Base-by-base conservation (phyloP, 2,888 invertebrate species). In the Syrphus vitripennis region DNA sequence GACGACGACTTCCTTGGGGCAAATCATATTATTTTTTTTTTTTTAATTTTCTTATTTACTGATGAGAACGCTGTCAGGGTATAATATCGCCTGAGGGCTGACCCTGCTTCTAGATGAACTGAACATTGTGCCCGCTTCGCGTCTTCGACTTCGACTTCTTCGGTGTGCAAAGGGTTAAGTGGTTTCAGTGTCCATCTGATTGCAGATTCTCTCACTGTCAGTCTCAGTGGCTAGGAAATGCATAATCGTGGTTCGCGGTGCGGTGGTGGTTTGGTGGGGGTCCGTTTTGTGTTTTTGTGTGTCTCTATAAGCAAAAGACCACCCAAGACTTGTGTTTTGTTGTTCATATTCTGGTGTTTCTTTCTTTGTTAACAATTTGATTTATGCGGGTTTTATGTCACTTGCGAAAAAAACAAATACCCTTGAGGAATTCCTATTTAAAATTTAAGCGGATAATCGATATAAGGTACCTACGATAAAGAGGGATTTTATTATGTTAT, bases 301-400 rank as follows among this genome's bases (percentile, higher is more conserved):
- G 2, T 21, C 19, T 29, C 29, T 31, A 29, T 34, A 50, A 34
- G 10, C n/a, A 6, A 34, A 24, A 67, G 86, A 86, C 86, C 86
- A 86, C 86, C 86, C 86, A 86, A 31, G 37, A 40, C 21, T 42
- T 45, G 45, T 34, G 40, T 67, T 57, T 70, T 71, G 67, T 75
- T 71, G 65, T 75, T 42, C 65, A 57, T 65, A 34, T 26, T 76
- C 50, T 50, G 71, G n/a, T 86, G 69, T 77, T 82, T n/a, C 9
- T 21, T 63, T 70, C 65, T 78, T 82, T 86, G 72, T 86, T 74
- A 82, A 86, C 82, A 78, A 78, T 82, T 86, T 82, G 86, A 82
- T 82, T 86, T 77, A 86, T 86, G 82, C 70, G 63, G 72, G 82
- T 50, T 86, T 77, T 72, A 50, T 81, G 81, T 84, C 84, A 84